Percentiles rank a stretch among this genome's conserved stretches.
Conservation (phyloP, 2,113 vertebrate genomes). For the Mandrillus leucophaeus region DNA sequence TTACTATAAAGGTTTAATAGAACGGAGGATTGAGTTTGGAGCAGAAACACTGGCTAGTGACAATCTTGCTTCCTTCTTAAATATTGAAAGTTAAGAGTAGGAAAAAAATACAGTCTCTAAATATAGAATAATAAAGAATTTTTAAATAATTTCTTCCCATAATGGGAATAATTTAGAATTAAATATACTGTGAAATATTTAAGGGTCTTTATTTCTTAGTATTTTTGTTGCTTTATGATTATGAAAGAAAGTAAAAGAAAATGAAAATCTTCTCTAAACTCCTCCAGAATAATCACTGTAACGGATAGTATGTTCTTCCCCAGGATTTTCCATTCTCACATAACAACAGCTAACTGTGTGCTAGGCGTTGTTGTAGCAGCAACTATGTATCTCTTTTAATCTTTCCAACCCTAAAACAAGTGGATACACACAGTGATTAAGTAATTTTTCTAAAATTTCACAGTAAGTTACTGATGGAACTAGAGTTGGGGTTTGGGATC, state of each 20-base stretch:
- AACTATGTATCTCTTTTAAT: not conserved
- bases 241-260: not conserved
- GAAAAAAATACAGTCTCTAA: not conserved
- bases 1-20: not conserved
- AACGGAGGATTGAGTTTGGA: not conserved
- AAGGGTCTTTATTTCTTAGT: not conserved
- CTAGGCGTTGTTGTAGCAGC: not conserved
- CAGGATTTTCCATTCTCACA: not conserved
- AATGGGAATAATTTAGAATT: constrained; percentile 21
- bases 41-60: not conserved
- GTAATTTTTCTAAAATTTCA: not conserved
- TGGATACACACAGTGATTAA: not conserved
- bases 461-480: not conserved
- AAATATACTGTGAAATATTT: not conserved
- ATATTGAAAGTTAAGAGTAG: not conserved
- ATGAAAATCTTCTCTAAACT: not conserved
- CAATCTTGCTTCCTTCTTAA: not conserved
- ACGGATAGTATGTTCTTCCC: not conserved
- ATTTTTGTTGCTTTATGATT: constrained; percentile 34
- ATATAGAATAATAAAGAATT: not conserved
- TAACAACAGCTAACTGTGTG: not conserved
- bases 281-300: not conserved
- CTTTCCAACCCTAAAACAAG: not conserved
- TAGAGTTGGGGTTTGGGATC: not conserved
- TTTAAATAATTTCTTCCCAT: not conserved